Evolutionary conservation across 2,888 invertebrate genomes (phyloP).

Genomic region (Cantharis rustica): DNA sequence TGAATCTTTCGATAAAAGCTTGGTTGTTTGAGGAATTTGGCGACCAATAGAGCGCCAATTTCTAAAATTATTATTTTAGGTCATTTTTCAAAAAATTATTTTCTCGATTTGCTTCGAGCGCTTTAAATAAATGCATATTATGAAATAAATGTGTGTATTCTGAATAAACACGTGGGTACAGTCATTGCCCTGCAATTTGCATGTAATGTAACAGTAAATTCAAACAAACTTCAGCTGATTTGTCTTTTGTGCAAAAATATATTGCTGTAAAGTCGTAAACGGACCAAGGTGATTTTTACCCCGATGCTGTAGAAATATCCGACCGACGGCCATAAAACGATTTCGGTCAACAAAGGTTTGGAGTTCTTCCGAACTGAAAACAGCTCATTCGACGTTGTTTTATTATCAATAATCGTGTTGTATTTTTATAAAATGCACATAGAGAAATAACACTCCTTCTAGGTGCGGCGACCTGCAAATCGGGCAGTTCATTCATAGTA

Average conservation of each 20-base stretch:
- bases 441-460: slow-evolving; percentile 29
- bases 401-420: slow-evolving; percentile 17
- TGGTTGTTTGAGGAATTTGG: not conserved
- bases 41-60: not conserved
- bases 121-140: slow-evolving; percentile 16
- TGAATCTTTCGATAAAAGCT: not conserved
- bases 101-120: slow-evolving; percentile 9
- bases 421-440: not conserved
- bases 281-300: not conserved
- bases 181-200: slow-evolving; percentile 23
- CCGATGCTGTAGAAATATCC: too few relatives aligned
- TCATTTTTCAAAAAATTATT: not conserved
- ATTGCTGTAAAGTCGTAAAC: not conserved
- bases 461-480: slow-evolving; percentile 35
- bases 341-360: too few relatives aligned
- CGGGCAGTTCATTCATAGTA: slow-evolving; percentile 24
- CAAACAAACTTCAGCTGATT: slow-evolving; percentile 19
- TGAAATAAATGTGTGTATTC: slow-evolving; percentile 19
- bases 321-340: too few relatives aligned
- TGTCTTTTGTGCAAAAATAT: too few relatives aligned
- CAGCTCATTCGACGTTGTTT: not conserved
- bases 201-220: slow-evolving; percentile 19
- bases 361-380: too few relatives aligned
- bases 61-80: not conserved
- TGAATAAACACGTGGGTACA: slow-evolving; percentile 24